Conservation (phyloP, 1,140 invertebrate genomes). For the Drosophila nikananu region DNA sequence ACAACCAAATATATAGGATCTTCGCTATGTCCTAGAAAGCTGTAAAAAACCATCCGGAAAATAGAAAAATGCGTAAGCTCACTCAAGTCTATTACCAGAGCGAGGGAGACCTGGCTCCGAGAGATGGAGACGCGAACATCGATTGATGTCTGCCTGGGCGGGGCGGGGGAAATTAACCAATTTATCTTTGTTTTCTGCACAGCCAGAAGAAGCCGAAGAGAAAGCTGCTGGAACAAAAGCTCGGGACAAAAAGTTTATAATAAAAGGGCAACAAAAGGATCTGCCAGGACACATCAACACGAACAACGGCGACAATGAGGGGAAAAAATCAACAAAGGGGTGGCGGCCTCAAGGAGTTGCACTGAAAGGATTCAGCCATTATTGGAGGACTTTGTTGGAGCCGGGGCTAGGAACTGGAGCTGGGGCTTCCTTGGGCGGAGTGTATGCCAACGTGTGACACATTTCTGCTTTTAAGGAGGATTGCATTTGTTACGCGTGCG, state of each 20-base stretch:
- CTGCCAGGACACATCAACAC: conserved; percentile 69
- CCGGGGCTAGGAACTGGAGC: neutral
- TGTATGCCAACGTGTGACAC: conserved; percentile 76
- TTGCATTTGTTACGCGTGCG: conserved; percentile 84
- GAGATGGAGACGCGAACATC: conserved; percentile 57
- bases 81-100: conserved; percentile 80
- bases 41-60: conserved; percentile 34
- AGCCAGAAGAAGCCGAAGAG: conserved; percentile 39
- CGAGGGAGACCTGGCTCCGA: conserved; percentile 19
- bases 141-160: conserved; percentile 82
- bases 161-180: conserved; percentile 84
- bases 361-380: conserved; percentile 79
- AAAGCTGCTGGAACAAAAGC: conserved; percentile 42
- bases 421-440: conserved; percentile 12
- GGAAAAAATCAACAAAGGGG: conserved; percentile 53
- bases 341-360: conserved; percentile 48
- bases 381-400: neutral
- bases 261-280: conserved; percentile 71
- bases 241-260: conserved; percentile 72
- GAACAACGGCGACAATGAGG: conserved; percentile 72
- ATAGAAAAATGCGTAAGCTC: conserved; percentile 75
- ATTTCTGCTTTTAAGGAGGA: conserved; percentile 85
- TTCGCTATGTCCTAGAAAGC: conserved; percentile 10
- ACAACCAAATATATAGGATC: neutral
- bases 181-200: conserved; percentile 84